Base-by-base conservation (phyloP, 2,797 vertebrate genomes). In the Psittacula echo region DNA sequence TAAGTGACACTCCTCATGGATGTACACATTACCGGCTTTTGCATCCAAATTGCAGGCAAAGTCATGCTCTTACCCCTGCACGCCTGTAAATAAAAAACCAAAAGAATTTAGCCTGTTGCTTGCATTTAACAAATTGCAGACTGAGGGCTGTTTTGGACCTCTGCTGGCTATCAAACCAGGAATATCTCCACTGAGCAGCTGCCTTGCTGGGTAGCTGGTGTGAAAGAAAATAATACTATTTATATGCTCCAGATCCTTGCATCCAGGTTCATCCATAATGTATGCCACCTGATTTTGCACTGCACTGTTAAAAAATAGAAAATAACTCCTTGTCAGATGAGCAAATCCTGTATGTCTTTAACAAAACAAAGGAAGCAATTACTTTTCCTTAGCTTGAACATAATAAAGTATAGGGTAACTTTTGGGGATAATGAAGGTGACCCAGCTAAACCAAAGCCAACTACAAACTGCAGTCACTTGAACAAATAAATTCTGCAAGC, bases 401-500 rank as follows among this genome's bases (percentile, higher is more conserved):
- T 9, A 88, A 21, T 39, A 84, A 94, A 89, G 77, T 60, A 42
- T 88, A 60, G 53, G 68, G 80, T 92, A 89, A 91, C 91, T 62
- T 94, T 90, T 62, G 53, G 29, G 53, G 89, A 88, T 81, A 90
- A 90, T 90, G 85, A 95, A 93, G 86, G 92, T 96, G 93, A 97
- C 61, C 70, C 76, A 97, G 86, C 61, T 77, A 94, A 96, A 91
- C 77, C 79, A 94, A 95, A 96, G 91, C 79, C 76, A 96, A 95
- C 42, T 20, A 68, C 44, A 41, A 84, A 62, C 64, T 87, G 45
- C 30, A 64, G 17, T 65, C 39, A 60, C 68, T 93, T 95, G 92
- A 94, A 96, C 68, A 96, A 94, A 96, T 89, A 96, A 95, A 95
- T 90, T 88, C 89, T 92, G 88, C 11, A 14, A 96, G 73, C 87